Conservation (phyloP, 2,888 invertebrate species). For the Philhelius pedissequus region DNA sequence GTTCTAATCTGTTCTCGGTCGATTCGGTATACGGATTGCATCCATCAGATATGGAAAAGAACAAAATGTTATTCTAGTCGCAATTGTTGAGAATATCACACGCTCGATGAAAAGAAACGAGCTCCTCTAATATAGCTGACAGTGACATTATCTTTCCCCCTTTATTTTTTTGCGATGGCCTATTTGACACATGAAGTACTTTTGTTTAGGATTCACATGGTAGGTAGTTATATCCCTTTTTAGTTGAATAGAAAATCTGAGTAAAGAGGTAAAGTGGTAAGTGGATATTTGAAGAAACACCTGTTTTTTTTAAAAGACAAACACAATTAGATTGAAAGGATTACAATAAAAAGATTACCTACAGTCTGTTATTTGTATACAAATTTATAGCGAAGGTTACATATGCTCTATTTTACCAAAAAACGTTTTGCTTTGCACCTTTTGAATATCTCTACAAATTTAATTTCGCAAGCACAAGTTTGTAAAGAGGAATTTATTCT, state of each 20-base stretch:
- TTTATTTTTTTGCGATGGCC: conserved; percentile 5
- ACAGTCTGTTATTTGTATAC: not conserved
- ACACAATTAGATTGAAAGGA: not conserved
- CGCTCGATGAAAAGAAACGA: conserved; percentile 55
- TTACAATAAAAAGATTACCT: conserved; percentile 46
- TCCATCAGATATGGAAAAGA: conserved; percentile 34
- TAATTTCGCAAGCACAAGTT: no score
- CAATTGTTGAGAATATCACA: conserved; percentile 59
- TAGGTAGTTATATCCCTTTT: conserved; percentile 34
- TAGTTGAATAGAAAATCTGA: conserved; percentile 5
- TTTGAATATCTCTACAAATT: no score
- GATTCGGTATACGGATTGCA: conserved; percentile 3
- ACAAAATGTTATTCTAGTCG: conserved; percentile 47
- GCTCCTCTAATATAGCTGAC: conserved; percentile 55
- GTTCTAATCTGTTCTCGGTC: conserved; percentile 51
- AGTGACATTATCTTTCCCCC: conserved; percentile 55
- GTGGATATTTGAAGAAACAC: conserved; percentile 15
- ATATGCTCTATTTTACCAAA: no score
- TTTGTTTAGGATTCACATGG: conserved; percentile 36
- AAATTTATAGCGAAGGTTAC: no score
- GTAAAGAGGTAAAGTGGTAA: not conserved
- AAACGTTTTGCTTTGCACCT: no score
- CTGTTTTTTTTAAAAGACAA: not conserved
- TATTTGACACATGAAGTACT: conserved; percentile 57
- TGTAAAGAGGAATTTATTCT: no score